Base-by-base conservation (phyloP, 2,888 invertebrate species). In the Cephus nigrinus region DNA sequence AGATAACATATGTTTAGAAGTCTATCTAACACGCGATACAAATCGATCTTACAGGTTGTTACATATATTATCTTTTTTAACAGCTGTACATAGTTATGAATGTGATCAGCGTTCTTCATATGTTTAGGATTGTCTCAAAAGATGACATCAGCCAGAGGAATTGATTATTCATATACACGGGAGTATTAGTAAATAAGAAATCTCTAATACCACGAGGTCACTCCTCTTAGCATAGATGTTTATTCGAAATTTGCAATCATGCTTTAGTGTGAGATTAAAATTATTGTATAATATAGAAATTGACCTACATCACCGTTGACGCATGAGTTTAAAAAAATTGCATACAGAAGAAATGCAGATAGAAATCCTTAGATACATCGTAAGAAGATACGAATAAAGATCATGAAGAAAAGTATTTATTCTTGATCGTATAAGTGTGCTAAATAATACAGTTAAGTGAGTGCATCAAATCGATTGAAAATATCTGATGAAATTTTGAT, bases 291-390 rank as follows among this genome's bases (percentile, higher is more conserved):
- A 40, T 75, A 76, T 83, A 82, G 82, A 84, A 81, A 83, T 84
- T 81, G 84, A 81, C 84, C 84, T 82, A 79, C 79, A 82, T 83
- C 80, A 75, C 73, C 77, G 76, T 79, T 83, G 76, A 9, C 9
- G 23, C 55, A 9, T 55, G 55, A 55, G 23, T 55, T 55, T 55
- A 9, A 55, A 55, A 55, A 2, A 55, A 23, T 15, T 55, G 9
- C 23, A 23, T 2, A 23, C 5, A 23, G 15, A 40, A 40, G 15
- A 15, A 40, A 40, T 15, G 15, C 15, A 40, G 15, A 23, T 15
- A 15, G 23, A 15, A 40, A 40, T 40, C 1, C 15, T 40, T 23
- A 40, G 5, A 23, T 15, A 40, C 4, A 5, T 40, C 1, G 4
- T 40, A 40, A 23, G 40, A 40, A 5, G 5, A 40, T 40, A 15